Conservation (phyloP, 2,797 vertebrate genomes). For the Characodon lateralis region DNA sequence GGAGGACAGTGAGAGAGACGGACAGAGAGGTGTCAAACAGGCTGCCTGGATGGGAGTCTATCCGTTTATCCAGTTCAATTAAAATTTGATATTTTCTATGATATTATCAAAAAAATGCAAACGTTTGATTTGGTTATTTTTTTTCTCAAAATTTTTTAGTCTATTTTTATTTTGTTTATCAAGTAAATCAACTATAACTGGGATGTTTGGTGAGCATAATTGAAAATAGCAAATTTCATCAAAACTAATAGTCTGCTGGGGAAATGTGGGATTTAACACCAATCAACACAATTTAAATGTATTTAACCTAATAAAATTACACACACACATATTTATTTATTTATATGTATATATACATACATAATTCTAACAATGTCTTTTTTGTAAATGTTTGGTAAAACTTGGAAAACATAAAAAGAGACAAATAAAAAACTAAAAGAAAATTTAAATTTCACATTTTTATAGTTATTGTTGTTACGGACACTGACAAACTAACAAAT, state of each 20-base stretch:
- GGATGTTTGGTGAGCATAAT: neutral
- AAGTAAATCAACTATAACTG: neutral
- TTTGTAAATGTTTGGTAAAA: neutral
- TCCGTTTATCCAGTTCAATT: neutral
- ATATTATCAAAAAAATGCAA: neutral
- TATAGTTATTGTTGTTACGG: neutral
- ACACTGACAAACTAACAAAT: neutral
- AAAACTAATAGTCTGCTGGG: no score
- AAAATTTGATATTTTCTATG: neutral
- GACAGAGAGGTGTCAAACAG: neutral
- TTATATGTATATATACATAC: no score
- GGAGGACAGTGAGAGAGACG: constrained; percentile 37
- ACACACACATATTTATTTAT: no score
- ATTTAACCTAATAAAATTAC: no score
- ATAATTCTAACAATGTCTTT: neutral
- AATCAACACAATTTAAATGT: no score
- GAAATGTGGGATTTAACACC: no score
- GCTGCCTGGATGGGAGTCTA: neutral
- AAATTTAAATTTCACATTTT: neutral
- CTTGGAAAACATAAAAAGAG: neutral
- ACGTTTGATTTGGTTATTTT: neutral
- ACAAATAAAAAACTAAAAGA: neutral
- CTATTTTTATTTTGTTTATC: neutral
- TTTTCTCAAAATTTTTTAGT: neutral
- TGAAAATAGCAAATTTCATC: neutral